Conservation (phyloP, 1,140 invertebrate genomes). For the Bicyclus anynana region DNA sequence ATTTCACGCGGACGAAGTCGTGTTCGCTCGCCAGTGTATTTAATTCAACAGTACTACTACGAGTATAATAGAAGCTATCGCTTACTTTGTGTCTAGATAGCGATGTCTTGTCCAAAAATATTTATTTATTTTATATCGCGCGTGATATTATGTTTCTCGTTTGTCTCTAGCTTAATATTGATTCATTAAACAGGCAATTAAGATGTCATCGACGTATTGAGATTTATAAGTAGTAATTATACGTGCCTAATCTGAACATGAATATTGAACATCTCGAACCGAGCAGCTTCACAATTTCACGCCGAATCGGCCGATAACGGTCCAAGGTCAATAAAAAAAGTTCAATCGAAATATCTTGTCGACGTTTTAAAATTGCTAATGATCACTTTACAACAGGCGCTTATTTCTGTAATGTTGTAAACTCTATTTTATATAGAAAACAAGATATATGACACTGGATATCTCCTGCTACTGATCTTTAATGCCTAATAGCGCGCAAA, state of each 20-base stretch:
- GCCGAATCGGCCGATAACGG: slow-evolving; percentile 15
- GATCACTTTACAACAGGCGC: not conserved
- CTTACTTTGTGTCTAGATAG: too few relatives aligned
- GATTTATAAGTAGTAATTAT: slow-evolving; percentile 69
- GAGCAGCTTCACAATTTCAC: slow-evolving; percentile 17
- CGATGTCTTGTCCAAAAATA: too few relatives aligned
- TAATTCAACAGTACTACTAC: too few relatives aligned
- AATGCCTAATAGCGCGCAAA: too few relatives aligned
- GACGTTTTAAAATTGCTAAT: not conserved
- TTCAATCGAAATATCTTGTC: not conserved
- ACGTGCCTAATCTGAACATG: slow-evolving; percentile 51
- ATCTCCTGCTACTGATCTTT: too few relatives aligned
- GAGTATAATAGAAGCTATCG: too few relatives aligned
- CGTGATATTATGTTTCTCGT: slow-evolving; percentile 3
- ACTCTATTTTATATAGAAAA: not conserved
- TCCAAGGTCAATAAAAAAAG: slow-evolving; percentile 6
- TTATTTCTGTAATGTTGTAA: not conserved
- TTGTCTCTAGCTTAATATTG: slow-evolving; percentile 14
- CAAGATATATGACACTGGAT: too few relatives aligned
- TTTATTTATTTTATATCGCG: not conserved
- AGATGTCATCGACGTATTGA: slow-evolving; percentile 62
- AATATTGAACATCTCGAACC: slow-evolving; percentile 50
- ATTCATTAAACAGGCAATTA: slow-evolving; percentile 50
- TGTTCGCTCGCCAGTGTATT: too few relatives aligned
- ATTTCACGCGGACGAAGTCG: too few relatives aligned